Base-by-base conservation (phyloP, 2,888 invertebrate species). In the Rhingia rostrata region DNA sequence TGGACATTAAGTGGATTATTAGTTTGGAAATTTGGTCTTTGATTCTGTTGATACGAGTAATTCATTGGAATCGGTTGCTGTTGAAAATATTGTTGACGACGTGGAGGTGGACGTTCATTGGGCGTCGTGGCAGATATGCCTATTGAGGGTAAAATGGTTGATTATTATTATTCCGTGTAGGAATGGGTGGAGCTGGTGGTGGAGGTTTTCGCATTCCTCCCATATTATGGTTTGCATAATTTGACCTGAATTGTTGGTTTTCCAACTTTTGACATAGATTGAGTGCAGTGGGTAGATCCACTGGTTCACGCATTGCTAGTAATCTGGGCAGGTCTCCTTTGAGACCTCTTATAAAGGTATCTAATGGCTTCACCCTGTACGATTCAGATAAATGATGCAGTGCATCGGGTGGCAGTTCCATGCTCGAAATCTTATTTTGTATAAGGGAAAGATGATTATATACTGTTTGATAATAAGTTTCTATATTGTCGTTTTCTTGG, bases 301-400 rank as follows among this genome's bases (percentile, higher is more conserved):
- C 56, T 4, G 81, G 86, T 51, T 87, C 84, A 1, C 73, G 49
- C 12, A 69, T 67, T 9, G 45, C 51, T 35, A 79, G 39, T 6
- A 81, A 37, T 4, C 72, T 32, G 4, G 33, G 35, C 30, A 78
- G 10, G 33, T 78, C 69, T 4, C 86, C 84, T 22, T 78, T 86
- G 5, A 86, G 80, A n/a, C 86, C 83, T 41, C 86, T 56, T 35
- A 87, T 54, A 43, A 87, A 86, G 2, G 86, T 86, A 53, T 87
- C 86, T n/a, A 87, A 53, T 1, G 87, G 86, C 53, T 86, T 87
- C 41, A 78, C 77, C 22, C 86, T 49, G 51, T 87, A 86, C 3
- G 81, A 66, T 58, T 79, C 37, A 6, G 74, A 84, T 14, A 87
- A 14, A n/a, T 86, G 60, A 5, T 63, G 22, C 7, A 80, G 45